Conservation (phyloP, 2,113 vertebrate species). For the Phocoena phocoena region DNA sequence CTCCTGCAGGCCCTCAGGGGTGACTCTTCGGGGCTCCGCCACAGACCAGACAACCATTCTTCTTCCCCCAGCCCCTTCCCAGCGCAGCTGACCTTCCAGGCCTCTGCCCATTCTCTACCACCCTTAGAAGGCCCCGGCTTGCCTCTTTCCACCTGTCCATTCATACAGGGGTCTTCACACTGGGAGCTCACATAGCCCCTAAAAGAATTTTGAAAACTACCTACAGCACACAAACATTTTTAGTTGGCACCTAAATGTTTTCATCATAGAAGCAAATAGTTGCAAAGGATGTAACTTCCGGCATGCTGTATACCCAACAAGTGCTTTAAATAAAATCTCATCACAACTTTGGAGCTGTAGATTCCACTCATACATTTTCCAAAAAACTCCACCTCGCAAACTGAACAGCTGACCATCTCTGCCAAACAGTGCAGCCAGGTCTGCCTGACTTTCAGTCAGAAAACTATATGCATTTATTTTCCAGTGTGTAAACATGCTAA, state of each 20-base stretch:
- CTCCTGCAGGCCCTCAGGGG: not conserved
- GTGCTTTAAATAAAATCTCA: not conserved
- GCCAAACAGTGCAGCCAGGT: fast-evolving
- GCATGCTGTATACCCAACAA: fast-evolving
- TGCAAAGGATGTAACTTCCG: not conserved
- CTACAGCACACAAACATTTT: not conserved
- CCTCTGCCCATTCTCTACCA: not conserved
- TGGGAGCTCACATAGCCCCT: not conserved
- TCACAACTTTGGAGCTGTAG: not conserved
- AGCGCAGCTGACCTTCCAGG: too few species aligned
- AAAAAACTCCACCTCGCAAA: not conserved
- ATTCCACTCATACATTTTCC: not conserved
- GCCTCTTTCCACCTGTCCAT: not conserved
- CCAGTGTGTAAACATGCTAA: not conserved
- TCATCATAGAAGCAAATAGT: not conserved
- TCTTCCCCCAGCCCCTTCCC: fast-evolving
- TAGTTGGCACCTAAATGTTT: not conserved
- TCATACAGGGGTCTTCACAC: not conserved
- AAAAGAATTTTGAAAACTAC: not conserved
- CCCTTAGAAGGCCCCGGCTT: not conserved
- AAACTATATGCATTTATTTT: not conserved
- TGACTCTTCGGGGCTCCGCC: not conserved
- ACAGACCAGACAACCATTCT: too few species aligned
- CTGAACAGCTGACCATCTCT: not conserved
- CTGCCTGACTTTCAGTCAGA: not conserved